These are phyloP conservation scores for Danaus melanippus DNA, from an alignment of 1,140 invertebrate genomes.

Conservation along the genomic window DNA sequence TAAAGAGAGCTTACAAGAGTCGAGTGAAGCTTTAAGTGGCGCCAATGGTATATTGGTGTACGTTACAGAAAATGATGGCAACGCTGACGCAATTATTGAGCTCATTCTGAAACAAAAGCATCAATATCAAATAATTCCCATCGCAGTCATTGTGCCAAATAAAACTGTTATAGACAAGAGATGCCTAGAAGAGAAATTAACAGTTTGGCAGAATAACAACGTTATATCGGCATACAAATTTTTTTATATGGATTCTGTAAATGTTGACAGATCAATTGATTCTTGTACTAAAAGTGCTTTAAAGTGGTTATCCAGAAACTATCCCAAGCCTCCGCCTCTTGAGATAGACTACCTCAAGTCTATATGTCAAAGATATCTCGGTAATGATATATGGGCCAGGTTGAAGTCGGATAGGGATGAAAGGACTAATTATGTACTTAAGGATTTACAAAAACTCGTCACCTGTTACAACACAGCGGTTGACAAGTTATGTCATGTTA, in stretches of 20 bases:
- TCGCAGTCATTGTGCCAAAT: constrained; percentile 47
- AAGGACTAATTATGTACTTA: constrained; percentile 59
- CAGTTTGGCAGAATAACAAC: constrained; percentile 33
- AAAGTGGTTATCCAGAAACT: constrained; percentile 74
- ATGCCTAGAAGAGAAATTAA: constrained; percentile 32
- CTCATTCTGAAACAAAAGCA: constrained; percentile 61
- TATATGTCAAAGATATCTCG: constrained; percentile 73
- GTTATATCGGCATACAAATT: constrained; percentile 57
- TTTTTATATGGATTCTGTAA: constrained; percentile 35
- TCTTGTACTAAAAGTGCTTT: constrained; percentile 66
- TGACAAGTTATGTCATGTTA: constrained; percentile 73
- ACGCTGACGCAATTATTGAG: constrained; percentile 52
- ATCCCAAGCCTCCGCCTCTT: constrained; percentile 68
- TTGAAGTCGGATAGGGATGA: constrained; percentile 71
- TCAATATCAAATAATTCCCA: constrained; percentile 51
- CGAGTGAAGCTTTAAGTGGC: constrained; percentile 54
- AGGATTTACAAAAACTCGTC: constrained; percentile 74
- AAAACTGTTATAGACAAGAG: constrained; percentile 22
- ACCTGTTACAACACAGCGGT: constrained; percentile 78
- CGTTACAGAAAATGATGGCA: constrained; percentile 36
- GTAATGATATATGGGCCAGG: constrained; percentile 77
- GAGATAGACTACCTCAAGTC: constrained; percentile 75
- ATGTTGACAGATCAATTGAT: constrained; percentile 46
- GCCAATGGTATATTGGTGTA: constrained; percentile 63
- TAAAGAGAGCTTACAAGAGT: constrained; percentile 32